Percentiles rank a stretch among this genome's conserved stretches.
Conservation (phyloP, 1,140 invertebrate genomes). For the Neelides sp. region DNA sequence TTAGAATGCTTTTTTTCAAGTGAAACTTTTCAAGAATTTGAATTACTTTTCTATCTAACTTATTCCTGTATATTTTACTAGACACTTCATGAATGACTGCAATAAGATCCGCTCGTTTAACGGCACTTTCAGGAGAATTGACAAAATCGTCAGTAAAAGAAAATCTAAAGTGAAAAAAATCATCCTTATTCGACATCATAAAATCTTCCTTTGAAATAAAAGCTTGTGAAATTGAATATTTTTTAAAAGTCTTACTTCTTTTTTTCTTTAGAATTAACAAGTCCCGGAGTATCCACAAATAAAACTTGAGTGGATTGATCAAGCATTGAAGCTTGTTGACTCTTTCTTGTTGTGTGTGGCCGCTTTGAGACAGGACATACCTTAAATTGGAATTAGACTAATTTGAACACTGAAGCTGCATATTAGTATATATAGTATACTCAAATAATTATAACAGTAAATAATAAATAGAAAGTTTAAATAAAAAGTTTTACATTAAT, state of each 20-base stretch:
- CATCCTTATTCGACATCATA: not conserved
- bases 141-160: slow-evolving; percentile 47
- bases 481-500: slow-evolving; percentile 49
- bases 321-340: slow-evolving; percentile 56
- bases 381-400: slow-evolving; percentile 39
- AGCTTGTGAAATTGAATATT: not conserved
- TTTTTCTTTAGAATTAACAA: slow-evolving; percentile 51
- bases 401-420: not conserved
- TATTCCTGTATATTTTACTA: slow-evolving; percentile 51
- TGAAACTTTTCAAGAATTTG: slow-evolving; percentile 50
- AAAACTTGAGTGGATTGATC: slow-evolving; percentile 67
- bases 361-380: slow-evolving; percentile 75
- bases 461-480: not conserved
- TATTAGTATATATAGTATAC: not conserved
- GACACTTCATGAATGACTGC: slow-evolving; percentile 74
- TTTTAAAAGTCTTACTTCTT: slow-evolving; percentile 42
- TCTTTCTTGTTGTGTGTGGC: slow-evolving; percentile 73
- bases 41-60: slow-evolving; percentile 54
- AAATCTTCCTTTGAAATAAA: not conserved
- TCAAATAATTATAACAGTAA: not conserved
- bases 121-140: slow-evolving; percentile 47
- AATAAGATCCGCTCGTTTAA: slow-evolving; percentile 63
- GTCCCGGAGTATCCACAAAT: slow-evolving; percentile 74
- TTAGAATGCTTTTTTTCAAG: slow-evolving; percentile 57
- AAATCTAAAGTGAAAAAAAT: slow-evolving; percentile 32